Conservation (phyloP, 2,113 vertebrate genomes). For the Chiloscyllium plagiosum region DNA sequence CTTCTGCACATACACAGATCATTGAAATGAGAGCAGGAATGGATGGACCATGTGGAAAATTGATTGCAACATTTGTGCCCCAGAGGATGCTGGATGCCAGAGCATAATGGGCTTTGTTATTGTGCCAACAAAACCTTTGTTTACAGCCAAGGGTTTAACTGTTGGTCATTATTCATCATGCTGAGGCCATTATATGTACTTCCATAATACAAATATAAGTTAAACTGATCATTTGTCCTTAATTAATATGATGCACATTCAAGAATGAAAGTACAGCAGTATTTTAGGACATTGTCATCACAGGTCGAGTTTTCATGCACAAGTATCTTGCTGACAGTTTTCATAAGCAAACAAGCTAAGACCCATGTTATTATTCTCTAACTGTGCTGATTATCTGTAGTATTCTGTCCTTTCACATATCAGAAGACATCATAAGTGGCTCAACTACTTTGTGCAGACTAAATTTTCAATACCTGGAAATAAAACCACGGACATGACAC, state of each 20-base stretch:
- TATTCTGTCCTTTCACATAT: not conserved
- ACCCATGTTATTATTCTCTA: not conserved
- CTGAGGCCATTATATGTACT: not conserved
- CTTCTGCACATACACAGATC: not conserved
- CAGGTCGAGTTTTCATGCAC: not conserved
- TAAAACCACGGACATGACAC: not conserved
- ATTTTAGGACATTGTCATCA: not conserved
- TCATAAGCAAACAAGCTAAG: not conserved
- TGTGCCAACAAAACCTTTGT: not conserved
- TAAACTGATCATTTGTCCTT: not conserved
- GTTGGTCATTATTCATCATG: not conserved
- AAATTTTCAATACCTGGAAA: not conserved
- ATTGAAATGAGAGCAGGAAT: not conserved
- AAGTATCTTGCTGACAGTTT: not conserved
- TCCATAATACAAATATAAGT: not conserved
- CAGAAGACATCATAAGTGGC: not conserved
- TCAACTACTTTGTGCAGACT: not conserved
- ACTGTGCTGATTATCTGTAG: not conserved
- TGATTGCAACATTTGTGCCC: not conserved
- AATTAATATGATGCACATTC: not conserved
- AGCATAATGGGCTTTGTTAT: not conserved
- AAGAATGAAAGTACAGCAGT: not conserved
- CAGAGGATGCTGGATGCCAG: not conserved
- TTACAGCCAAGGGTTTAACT: not conserved
- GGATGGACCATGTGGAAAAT: not conserved